A percentile compares a stretch with the other conserved stretches of the same genome.
Evolutionary conservation across 2,113 vertebrate species (phyloP).

Genomic region (Spheniscus mendiculus): DNA sequence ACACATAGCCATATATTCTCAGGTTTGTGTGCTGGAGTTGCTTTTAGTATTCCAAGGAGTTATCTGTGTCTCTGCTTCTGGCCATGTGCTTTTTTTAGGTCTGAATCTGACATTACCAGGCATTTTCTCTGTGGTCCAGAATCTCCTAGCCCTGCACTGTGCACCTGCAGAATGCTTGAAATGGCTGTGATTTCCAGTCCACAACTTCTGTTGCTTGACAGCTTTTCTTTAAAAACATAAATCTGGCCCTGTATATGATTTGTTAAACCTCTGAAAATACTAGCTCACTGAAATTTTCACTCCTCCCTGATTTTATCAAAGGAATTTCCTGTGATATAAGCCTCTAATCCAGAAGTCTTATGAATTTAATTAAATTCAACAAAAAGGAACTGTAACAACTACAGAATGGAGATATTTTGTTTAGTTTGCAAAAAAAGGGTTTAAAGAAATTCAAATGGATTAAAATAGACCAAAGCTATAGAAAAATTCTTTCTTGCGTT

Average conservation of each 20-base stretch:
- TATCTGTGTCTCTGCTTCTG: background rate
- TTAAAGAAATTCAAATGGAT: conserved; percentile 5
- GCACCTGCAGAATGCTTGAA: background rate
- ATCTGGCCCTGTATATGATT: background rate
- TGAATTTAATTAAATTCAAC: conserved; percentile 37
- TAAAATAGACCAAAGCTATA: background rate
- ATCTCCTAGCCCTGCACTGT: background rate
- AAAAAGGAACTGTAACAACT: background rate
- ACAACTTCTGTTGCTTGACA: background rate
- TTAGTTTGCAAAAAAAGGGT: background rate
- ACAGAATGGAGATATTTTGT: background rate
- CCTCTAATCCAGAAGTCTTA: conserved; percentile 28
- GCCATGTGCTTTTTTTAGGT: background rate
- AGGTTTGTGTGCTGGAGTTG: background rate
- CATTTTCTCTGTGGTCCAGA: background rate
- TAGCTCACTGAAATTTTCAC: background rate
- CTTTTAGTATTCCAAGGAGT: background rate
- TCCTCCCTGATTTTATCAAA: conserved; percentile 4
- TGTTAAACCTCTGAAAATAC: background rate
- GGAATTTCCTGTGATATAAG: background rate
- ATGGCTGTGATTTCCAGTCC: background rate
- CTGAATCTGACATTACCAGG: background rate
- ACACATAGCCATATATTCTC: background rate
- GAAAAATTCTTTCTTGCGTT: background rate
- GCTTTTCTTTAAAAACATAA: background rate